Conservation (phyloP, 2,888 invertebrate species). For the Noctua janthina region DNA sequence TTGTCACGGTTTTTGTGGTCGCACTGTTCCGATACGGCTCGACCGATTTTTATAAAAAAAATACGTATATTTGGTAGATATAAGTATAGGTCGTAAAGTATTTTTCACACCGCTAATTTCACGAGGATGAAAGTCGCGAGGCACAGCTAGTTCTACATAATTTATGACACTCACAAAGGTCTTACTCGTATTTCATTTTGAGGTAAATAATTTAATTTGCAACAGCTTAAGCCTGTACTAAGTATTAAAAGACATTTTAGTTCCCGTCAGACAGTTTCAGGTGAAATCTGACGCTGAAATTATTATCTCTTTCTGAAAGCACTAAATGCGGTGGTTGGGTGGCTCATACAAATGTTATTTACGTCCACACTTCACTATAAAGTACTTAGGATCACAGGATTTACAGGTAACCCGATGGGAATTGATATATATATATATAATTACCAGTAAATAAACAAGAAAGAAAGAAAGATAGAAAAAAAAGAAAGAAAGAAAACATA, state of each 20-base stretch:
- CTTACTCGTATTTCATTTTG: background rate
- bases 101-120: no score
- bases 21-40: no score
- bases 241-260: background rate
- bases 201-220: background rate
- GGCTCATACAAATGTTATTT: background rate
- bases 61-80: no score
- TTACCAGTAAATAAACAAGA: no score
- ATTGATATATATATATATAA: background rate
- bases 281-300: conserved; percentile 4
- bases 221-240: background rate
- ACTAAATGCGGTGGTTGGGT: background rate
- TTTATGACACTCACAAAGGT: background rate
- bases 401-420: background rate
- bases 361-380: background rate
- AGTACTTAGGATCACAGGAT: background rate
- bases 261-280: background rate
- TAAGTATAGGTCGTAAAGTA: no score
- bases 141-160: background rate
- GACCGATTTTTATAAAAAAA: no score
- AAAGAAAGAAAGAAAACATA: no score
- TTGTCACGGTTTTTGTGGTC: no score
- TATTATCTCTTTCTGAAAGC: background rate
- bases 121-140: no score
- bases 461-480: no score